Evolutionary conservation across 1,140 invertebrate genomes (phyloP).

Genomic region (Eriosoma lanigerum): DNA sequence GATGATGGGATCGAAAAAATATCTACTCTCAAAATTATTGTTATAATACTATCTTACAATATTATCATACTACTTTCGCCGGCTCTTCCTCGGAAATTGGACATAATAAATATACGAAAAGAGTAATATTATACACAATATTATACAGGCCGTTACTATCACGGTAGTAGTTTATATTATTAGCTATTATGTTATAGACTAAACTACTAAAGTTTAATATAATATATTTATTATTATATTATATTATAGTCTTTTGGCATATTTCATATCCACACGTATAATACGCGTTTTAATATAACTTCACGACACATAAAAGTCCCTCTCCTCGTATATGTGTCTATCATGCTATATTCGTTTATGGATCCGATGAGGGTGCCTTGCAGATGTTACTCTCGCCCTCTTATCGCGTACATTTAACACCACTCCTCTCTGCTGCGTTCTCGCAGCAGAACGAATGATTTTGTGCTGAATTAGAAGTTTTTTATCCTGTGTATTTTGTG

Average conservation of each 20-base stretch:
- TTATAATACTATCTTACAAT: too few relatives aligned
- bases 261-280: neutral
- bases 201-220: too few relatives aligned
- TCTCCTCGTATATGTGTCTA: neutral
- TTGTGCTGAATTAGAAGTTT: conserved; percentile 19
- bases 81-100: too few relatives aligned
- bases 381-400: conserved; percentile 35
- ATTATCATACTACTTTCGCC: too few relatives aligned
- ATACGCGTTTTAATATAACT: conserved; percentile 34
- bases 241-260: neutral
- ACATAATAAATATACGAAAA: too few relatives aligned
- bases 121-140: too few relatives aligned
- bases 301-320: conserved; percentile 14
- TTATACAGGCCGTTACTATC: too few relatives aligned
- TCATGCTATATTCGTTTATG: conserved; percentile 29
- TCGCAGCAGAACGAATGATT: neutral
- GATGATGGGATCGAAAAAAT: too few relatives aligned
- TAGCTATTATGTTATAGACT: too few relatives aligned
- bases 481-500: conserved; percentile 4
- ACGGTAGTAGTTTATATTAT: too few relatives aligned
- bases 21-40: too few relatives aligned
- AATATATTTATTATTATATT: neutral
- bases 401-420: conserved; percentile 23
- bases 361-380: conserved; percentile 26
- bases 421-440: neutral